Evolutionary conservation across 2,113 vertebrate species (phyloP), one percentile per base, ranked within the genome.

Genomic region (Rhizomys pruinosus): DNA sequence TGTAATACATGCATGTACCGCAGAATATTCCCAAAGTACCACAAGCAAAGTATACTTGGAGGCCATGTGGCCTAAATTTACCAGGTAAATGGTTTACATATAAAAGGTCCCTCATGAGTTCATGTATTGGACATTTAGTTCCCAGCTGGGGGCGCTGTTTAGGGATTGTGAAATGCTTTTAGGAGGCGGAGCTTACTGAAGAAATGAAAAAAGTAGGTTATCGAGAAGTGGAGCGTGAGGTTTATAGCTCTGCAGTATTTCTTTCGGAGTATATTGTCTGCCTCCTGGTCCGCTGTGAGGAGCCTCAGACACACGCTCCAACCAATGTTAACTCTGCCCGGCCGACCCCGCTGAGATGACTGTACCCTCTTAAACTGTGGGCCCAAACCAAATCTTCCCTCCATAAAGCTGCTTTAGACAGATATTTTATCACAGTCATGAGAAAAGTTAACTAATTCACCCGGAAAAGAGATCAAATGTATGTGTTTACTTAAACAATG

Each of bases 401-500:
- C 34, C 66, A 2, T 57, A 34, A 71, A 57, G 66, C 8, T 86
- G 71, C 37, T 69, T 85, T 55, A 85, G 64, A 47, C 47, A 85
- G 20, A 42, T 71, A 72, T 57, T 57, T 57, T 39, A 72, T 72
- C 15, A 86, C 8, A 69, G n/a, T 22, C 1, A 5, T 72, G 15
- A 86, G 66, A 25, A 39, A 57, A n/a, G 47, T 39, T 52, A 19
- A 57, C 47, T 85, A 71, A 86, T 4, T 17, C 0, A 85, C 22
- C 4, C 82, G 52, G 59, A 37, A 92, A 90, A 64, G 47, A 29
- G 78, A 47, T 71, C 11, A 37, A 61, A 90, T 47, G 25, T n/a
- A 12, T 86, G 63, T 79, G 22, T 87, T 95, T 80, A 69, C 44
- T 55, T 47, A 89, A 92, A 92, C 82, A 79, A 73, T 80, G 16